Evolutionary conservation across 2,797 vertebrate species (phyloP).

Genomic region (Gallinago nigripennis): DNA sequence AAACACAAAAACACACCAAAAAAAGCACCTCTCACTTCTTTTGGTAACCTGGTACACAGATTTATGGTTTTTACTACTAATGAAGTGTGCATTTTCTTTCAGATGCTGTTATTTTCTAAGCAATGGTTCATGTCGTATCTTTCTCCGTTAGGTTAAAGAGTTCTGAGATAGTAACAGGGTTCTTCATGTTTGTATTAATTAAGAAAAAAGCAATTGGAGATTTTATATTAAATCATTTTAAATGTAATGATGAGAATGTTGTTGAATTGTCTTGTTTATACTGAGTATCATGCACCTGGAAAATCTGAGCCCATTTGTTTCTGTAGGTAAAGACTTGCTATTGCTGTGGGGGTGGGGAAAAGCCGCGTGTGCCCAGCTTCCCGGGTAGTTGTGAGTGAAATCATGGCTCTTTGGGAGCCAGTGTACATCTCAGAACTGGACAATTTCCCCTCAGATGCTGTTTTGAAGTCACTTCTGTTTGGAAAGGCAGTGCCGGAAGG

Average conservation of each 20-base stretch:
- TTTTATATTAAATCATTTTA: not conserved
- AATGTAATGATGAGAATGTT: not conserved
- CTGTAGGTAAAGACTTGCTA: not conserved
- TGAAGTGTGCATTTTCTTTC: not conserved
- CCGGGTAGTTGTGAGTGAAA: not conserved
- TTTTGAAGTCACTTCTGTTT: not conserved
- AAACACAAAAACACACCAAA: not conserved
- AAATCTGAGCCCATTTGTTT: not conserved
- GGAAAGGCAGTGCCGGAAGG: not conserved
- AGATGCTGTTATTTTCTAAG: not conserved
- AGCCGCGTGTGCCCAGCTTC: not conserved
- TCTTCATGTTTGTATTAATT: not conserved
- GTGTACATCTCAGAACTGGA: not conserved
- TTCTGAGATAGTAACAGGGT: not conserved
- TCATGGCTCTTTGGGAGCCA: not conserved
- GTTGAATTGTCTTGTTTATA: not conserved
- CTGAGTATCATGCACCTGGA: not conserved
- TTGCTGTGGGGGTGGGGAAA: fast-evolving
- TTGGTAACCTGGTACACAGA: not conserved
- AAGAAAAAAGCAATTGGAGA: not conserved
- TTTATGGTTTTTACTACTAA: not conserved
- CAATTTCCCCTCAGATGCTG: not conserved
- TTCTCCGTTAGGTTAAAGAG: not conserved
- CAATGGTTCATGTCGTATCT: not conserved
- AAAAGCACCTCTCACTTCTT: not conserved